A percentile compares a stretch with the other conserved stretches of the same genome.
Evolutionary conservation across 2,888 invertebrate genomes (phyloP).

Genomic region (Incurvaria masculella): DNA sequence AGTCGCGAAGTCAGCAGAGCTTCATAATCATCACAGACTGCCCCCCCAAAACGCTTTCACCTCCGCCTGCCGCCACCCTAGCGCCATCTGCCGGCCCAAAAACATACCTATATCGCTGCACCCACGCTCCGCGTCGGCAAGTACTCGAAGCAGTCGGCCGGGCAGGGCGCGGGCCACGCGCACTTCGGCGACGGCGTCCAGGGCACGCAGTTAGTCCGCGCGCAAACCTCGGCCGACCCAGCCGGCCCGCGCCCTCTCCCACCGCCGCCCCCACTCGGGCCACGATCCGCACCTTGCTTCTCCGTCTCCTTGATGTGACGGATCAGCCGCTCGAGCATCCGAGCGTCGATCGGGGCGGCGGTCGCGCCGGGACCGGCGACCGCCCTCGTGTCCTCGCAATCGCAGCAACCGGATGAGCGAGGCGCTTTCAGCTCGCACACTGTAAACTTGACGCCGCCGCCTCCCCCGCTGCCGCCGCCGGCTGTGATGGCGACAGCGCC

Average conservation of each 20-base stretch:
- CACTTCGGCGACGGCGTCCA: slow-evolving; percentile 44
- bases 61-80: slow-evolving; percentile 25
- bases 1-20: slow-evolving; percentile 28
- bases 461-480: slow-evolving; percentile 18
- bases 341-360: background rate
- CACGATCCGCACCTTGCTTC: background rate
- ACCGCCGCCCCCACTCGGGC: background rate
- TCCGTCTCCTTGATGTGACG: background rate
- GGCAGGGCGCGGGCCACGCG: slow-evolving; percentile 41
- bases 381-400: background rate
- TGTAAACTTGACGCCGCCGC: slow-evolving; percentile 38
- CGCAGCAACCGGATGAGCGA: background rate
- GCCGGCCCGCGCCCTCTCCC: slow-evolving; percentile 14
- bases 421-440: slow-evolving; percentile 41
- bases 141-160: slow-evolving; percentile 43
- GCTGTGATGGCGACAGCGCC: slow-evolving; percentile 23
- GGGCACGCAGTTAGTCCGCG: slow-evolving; percentile 37
- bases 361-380: background rate
- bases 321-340: background rate
- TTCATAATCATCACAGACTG: slow-evolving; percentile 44
- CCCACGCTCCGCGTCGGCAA: slow-evolving; percentile 30
- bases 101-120: slow-evolving; percentile 23
- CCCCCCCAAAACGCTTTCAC: slow-evolving; percentile 22
- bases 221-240: slow-evolving; percentile 30
- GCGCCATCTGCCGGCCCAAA: slow-evolving; percentile 32